A percentile compares a stretch with the other conserved stretches of the same genome.
These are phyloP conservation scores for Drosophila orena DNA, from an alignment of 1,140 invertebrate species.

Conservation along the genomic window DNA sequence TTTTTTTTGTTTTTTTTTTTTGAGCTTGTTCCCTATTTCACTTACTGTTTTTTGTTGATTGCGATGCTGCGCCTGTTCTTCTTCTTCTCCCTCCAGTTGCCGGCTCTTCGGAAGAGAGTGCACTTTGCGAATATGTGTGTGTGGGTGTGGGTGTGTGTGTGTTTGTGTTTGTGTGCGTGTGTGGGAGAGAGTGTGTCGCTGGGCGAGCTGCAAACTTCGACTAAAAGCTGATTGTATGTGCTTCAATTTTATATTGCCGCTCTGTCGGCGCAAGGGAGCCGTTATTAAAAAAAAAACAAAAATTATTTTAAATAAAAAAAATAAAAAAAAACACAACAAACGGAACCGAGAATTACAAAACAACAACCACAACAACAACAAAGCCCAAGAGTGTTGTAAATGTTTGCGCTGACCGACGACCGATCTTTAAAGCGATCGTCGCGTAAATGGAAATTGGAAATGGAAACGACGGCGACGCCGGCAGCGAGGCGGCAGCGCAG, in stretches of 20 bases:
- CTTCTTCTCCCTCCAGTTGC: conserved; percentile 3
- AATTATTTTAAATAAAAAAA: conserved; percentile 23
- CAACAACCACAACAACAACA: conserved; percentile 27
- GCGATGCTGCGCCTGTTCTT: conserved; percentile 7
- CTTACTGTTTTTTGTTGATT: conserved; percentile 22
- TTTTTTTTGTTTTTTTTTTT: conserved; percentile 5
- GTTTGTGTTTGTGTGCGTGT: conserved; percentile 24
- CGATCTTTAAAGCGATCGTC: conserved; percentile 76
- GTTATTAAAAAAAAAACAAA: conserved; percentile 57
- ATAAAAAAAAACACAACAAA: conserved; percentile 27
- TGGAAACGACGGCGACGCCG: conserved; percentile 48
- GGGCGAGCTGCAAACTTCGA: conserved; percentile 56
- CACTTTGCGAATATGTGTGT: conserved; percentile 12
- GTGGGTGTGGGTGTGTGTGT: conserved; percentile 13
- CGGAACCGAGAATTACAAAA: conserved; percentile 55
- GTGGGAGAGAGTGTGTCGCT: conserved; percentile 47
- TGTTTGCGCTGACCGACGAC: conserved; percentile 72
- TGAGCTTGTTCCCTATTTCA: conserved; percentile 7
- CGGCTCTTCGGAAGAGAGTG: conserved; percentile 14
- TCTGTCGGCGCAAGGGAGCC: conserved; percentile 52
- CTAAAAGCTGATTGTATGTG: conserved; percentile 76
- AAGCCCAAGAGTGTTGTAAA: conserved; percentile 36
- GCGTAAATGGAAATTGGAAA: conserved; percentile 72
- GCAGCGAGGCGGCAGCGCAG: conserved; percentile 19
- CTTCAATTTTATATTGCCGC: conserved; percentile 79